Evolutionary conservation across 1,140 invertebrate species (phyloP), one percentile per base, ranked within the genome.

Genomic region (Drosophila fuyamai): DNA sequence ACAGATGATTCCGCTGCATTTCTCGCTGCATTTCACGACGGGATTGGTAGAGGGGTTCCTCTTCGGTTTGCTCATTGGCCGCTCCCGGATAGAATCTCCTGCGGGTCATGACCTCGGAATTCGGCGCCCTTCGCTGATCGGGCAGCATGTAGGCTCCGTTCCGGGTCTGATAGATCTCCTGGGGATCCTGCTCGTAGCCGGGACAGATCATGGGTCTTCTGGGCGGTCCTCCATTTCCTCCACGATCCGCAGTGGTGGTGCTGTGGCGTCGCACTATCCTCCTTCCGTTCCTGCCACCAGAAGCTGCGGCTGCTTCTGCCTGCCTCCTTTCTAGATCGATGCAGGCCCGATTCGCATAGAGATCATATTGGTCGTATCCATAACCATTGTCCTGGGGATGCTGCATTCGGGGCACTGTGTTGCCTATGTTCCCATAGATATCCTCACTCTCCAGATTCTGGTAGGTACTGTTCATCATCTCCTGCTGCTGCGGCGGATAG

Each of bases 321-420:
- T 92, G 90, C 5, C 92, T 54, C 1, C 92, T 65, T 35, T 92
- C 90, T 32, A 92, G 77, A 76, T 92, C 92, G 14, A 92, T 92
- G 43, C 91, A 85, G 3, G 92, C 92, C 5, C 92, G 79, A 70
- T 92, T 92, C 32, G 92, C 91, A 56, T 92, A 92, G 12, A 92
- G 67, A 81, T 92, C 91, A 55, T 92, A 91, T 36, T 92, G 83
- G n/a, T 85, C 79, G 9, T 81, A 90, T 1, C 55, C 71, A 12
- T 90, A 89, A 0, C 85, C 75, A 48, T 91, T 83, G 5, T 85
- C 63, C 13, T 59, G 59, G 6, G 76, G 70, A 4, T 74, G 76
- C 0, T 53, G 66, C 66, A 73, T 68, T 23, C 86, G 79, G 0
- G 71, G 77, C 40, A 68, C 79, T 18, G 90, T 81, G 16, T 66